Evolutionary conservation across 2,888 invertebrate species (phyloP).

Genomic region (Coleophora flavipennella): DNA sequence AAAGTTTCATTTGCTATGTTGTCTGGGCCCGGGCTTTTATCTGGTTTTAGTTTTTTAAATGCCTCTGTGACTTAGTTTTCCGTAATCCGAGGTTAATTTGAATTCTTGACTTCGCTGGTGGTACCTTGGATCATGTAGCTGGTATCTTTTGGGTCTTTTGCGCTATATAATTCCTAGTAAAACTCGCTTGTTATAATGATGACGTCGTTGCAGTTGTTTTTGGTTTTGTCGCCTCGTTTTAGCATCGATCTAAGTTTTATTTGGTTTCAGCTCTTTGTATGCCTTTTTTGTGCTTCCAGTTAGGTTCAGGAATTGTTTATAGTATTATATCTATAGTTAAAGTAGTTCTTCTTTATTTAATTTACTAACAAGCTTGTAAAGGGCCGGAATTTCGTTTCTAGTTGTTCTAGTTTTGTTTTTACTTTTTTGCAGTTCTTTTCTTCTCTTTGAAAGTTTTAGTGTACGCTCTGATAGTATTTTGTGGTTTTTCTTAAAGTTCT

Average conservation of each 20-base stretch:
- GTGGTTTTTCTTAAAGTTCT: background rate
- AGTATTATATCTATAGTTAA: slow-evolving; percentile 7
- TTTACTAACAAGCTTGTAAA: slow-evolving; percentile 14
- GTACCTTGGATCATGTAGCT: background rate
- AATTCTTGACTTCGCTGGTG: background rate
- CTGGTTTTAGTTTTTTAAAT: slow-evolving; percentile 5
- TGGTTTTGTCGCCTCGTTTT: background rate
- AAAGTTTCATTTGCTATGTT: slow-evolving; percentile 10
- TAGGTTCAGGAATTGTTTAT: slow-evolving; percentile 3
- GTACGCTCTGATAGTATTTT: slow-evolving; percentile 11
- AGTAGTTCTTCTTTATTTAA: slow-evolving; percentile 11
- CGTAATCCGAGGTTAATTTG: background rate
- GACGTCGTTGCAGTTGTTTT: slow-evolving; percentile 6
- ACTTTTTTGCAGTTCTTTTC: slow-evolving; percentile 9
- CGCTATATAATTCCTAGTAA: slow-evolving; percentile 6
- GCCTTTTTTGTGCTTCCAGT: background rate
- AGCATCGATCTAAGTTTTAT: slow-evolving; percentile 12
- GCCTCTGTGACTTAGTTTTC: background rate
- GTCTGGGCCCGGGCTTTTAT: slow-evolving; percentile 10
- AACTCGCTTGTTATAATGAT: slow-evolving; percentile 7
- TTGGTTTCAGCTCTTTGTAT: slow-evolving; percentile 8
- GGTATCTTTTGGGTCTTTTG: background rate
- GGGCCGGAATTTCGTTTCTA: slow-evolving; percentile 13
- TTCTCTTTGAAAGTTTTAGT: slow-evolving; percentile 5
- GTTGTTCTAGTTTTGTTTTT: slow-evolving; percentile 10